phyloP scores from a whole-genome alignment of 2,888 invertebrate species.

The Synergus umbraculus region DNA sequence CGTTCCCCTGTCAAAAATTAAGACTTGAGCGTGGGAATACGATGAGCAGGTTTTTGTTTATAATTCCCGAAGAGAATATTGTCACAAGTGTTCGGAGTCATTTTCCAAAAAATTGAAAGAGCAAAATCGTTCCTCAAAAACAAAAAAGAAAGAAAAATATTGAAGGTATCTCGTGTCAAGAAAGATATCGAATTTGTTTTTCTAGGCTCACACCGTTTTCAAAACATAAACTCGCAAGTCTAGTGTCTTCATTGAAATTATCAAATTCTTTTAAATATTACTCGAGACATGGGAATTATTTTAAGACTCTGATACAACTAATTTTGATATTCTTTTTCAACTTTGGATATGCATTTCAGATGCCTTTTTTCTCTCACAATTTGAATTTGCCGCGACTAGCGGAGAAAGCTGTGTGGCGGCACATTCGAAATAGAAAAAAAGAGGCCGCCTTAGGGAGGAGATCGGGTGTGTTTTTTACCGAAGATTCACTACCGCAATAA shows the following conservation, averaged over 20 bases:
- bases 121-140: neutral
- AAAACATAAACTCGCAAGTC: neutral
- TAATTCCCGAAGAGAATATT: constrained; percentile 5
- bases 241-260: neutral
- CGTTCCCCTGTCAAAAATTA: neutral
- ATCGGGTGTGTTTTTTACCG: constrained; percentile 56
- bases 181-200: constrained; percentile 23
- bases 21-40: constrained; percentile 13
- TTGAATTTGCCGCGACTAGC: constrained; percentile 15
- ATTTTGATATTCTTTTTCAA: neutral
- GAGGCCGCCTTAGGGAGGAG: neutral
- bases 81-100: constrained; percentile 27
- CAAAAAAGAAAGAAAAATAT: constrained; percentile 24
- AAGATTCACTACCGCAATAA: constrained; percentile 71
- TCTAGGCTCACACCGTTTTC: neutral
- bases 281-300: neutral
- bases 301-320: neutral
- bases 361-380: neutral
- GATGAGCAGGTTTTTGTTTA: constrained; percentile 13
- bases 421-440: constrained; percentile 19
- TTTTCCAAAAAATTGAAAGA: constrained; percentile 6
- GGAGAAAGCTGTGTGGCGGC: constrained; percentile 9
- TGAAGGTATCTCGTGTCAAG: constrained; percentile 1
- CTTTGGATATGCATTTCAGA: neutral
- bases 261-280: neutral